Evolutionary conservation across 2,113 vertebrate genomes (phyloP), one percentile per base, ranked within the genome.

Genomic region (Saguinus midas): DNA sequence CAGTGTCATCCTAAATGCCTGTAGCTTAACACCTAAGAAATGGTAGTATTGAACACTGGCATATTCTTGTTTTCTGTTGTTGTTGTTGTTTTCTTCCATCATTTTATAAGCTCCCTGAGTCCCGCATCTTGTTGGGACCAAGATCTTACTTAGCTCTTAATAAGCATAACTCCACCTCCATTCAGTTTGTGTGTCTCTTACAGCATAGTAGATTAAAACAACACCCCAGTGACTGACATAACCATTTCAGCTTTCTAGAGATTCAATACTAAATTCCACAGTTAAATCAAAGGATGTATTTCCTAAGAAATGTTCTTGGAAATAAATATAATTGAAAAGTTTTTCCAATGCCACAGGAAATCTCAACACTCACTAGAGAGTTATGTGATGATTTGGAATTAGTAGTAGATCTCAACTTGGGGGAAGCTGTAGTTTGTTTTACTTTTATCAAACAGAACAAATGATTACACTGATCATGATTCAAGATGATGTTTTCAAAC

Each of bases 281-380:
- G 12, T 37, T 86, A 89, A 57, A 81, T 78, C 18, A 85, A 96
- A 92, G 25, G 43, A 50, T 50, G 87, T 64, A 92, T 82, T 73
- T 84, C 94, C 21, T 79, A 95, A 96, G 35, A 94, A 96, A 52
- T 23, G 10, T 57, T 2, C 55, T 82, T 84, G 68, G 29, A 97
- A 96, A 52, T 70, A 81, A 94, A 79, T 52, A 48, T 10, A 78
- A 20, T 29, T 82, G 45, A 70, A 93, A 95, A 43, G 1, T 35
- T 88, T 91, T 45, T 32, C 35, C 16, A 48, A 16, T 21, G 17
- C 20, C 83, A 55, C 8, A 35, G 37, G 72, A 95, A 96, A 94
- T 78, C 9, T 25, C 10, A 72, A 76, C 1, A n/a, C 9, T 43
- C 25, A 48, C 72, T 18, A 90, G 66, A 87, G 35, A 64, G 70